Evolutionary conservation across 2,888 invertebrate species (phyloP), one percentile per base, ranked within the genome.

Genomic region (Nomada ruficornis): DNA sequence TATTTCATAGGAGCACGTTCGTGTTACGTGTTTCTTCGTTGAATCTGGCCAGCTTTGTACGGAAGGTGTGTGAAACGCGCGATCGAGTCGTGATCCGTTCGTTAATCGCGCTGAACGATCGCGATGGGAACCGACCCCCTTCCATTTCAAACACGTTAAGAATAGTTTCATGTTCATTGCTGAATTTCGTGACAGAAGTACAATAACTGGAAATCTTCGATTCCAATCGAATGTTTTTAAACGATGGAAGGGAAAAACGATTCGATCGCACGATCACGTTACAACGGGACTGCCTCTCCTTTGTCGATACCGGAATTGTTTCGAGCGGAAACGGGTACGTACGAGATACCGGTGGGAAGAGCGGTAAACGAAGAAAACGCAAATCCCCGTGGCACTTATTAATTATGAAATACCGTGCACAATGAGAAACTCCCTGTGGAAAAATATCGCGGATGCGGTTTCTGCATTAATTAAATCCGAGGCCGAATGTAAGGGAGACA

Each of bases 341-440:
- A 7, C 15, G 11, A 62, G 36, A 70, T 26, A n/a, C 50, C 13
- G 50, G 0, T 1, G 36, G 15, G 20, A 23, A 1, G 26, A n/a
- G 57, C 15, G 63, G n/a, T 13, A 54, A 57, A 81, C 60, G 50
- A 59, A 54, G n/a, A 73, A 68, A 67, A 29, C 42, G 52, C 7
- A 50, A 65, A 62, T 59, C 20, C 42, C 18, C n/a, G n/a, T 20
- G 63, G 20, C 29, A 68, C 64, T 80, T 80, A 69, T 82, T 84
- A 84, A 80, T 87, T 82, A 80, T 82, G 70, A 82, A 87, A 80
- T 87, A 87, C 26, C 47, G 57, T 36, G 57, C 52, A 67, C 65
- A 70, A 79, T 63, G 73, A 54, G 47, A 44, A 71, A 55, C 26
- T 72, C 69, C 44, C 55, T 15, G 50, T 18, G 57, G 64, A 55